Conservation (phyloP, 2,888 invertebrate species). For the Chalcis sispes region DNA sequence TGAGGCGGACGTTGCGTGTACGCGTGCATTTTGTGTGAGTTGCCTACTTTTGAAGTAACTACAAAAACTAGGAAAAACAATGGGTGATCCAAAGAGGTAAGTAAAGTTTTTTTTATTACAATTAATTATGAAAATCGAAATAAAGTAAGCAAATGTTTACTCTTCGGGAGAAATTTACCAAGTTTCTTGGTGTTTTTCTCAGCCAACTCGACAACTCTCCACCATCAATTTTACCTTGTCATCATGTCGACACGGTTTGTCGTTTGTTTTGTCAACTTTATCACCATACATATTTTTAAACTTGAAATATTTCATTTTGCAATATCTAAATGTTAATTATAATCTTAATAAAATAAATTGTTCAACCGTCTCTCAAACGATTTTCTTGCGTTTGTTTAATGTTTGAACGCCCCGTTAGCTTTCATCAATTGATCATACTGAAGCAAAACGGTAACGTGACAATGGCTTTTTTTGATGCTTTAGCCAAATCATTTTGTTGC, state of each 20-base stretch:
- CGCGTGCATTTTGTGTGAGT: conserved; percentile 55
- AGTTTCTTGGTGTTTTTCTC: background rate
- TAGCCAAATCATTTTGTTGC: too few species aligned
- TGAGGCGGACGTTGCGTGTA: conserved; percentile 42
- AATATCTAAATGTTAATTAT: too few species aligned
- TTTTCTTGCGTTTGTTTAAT: conserved; percentile 12
- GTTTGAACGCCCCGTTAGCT: conserved; percentile 56
- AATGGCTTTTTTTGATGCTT: conserved; percentile 58
- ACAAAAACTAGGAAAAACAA: conserved; percentile 57
- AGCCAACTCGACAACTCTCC: conserved; percentile 41
- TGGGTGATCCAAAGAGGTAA: conserved; percentile 73
- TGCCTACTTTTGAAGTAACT: conserved; percentile 29
- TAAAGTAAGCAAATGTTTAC: too few species aligned
- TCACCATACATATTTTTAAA: background rate
- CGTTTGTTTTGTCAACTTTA: conserved; percentile 45
- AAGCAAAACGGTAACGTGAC: conserved; percentile 62
- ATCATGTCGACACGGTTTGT: conserved; percentile 73
- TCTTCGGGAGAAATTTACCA: background rate
- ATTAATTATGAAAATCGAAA: background rate
- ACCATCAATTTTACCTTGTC: conserved; percentile 76
- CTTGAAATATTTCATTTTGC: background rate
- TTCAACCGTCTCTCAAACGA: background rate
- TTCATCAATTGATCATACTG: conserved; percentile 62
- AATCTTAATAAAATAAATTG: too few species aligned
- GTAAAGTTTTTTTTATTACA: conserved; percentile 41